Evolutionary conservation across 2,113 vertebrate species (phyloP).

Genomic region (Macquaria australasica): DNA sequence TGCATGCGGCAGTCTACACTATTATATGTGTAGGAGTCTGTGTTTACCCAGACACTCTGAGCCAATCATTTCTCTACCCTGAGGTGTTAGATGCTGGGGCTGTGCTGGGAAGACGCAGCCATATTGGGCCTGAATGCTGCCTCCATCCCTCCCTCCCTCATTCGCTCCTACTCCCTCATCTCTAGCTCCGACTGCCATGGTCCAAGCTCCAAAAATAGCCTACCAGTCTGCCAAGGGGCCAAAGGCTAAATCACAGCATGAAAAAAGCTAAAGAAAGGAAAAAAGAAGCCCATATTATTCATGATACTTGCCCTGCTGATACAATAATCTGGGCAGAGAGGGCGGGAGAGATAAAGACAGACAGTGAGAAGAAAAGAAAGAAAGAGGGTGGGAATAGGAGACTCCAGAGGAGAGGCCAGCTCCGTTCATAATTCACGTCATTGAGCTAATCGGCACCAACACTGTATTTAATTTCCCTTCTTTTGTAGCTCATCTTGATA

Average conservation of each 20-base stretch:
- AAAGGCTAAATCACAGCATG: constrained; percentile 75
- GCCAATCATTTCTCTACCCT: constrained; percentile 65
- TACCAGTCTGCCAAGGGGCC: constrained; percentile 62
- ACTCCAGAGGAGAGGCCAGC: constrained; percentile 48
- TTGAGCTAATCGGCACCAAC: constrained; percentile 56
- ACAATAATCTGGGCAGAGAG: constrained; percentile 43
- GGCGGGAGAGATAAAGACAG: constrained; percentile 16
- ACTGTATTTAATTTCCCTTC: constrained; percentile 50
- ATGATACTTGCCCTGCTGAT: constrained; percentile 56
- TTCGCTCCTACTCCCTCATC: constrained; percentile 40
- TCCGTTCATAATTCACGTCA: constrained; percentile 67
- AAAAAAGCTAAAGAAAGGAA: constrained; percentile 53
- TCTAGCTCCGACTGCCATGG: constrained; percentile 48
- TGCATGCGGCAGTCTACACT: constrained; percentile 39
- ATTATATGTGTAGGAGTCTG: constrained; percentile 54
- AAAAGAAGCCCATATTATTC: constrained; percentile 71
- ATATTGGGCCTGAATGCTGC: constrained; percentile 56
- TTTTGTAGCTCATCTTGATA: constrained; percentile 50
- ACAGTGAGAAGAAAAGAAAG: constrained; percentile 5
- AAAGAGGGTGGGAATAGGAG: constrained; percentile 9
- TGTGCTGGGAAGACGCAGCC: constrained; percentile 65
- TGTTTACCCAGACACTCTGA: constrained; percentile 67
- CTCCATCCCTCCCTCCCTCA: constrained; percentile 1
- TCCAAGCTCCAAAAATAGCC: constrained; percentile 77
- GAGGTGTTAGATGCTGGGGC: constrained; percentile 57